Conservation (phyloP, 53 echinoderm and acorn worm species). For the Antedon mediterranea region DNA sequence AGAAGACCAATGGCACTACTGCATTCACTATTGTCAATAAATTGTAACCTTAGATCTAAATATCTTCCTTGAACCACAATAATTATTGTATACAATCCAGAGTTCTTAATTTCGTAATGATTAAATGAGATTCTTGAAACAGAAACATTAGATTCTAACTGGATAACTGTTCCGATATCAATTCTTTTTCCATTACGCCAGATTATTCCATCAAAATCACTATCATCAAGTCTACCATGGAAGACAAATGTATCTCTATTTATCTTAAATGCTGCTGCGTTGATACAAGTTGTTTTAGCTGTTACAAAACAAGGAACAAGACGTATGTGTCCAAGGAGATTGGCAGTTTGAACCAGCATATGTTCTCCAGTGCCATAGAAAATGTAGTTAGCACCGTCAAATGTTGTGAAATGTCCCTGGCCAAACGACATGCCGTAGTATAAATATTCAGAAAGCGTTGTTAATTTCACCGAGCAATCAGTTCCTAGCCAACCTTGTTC, state of each 20-base stretch:
- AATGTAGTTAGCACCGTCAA: slow-evolving; percentile 60
- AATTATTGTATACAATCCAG: slow-evolving; percentile 22
- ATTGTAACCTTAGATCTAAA: slow-evolving; percentile 29
- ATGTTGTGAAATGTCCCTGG: slow-evolving; percentile 64
- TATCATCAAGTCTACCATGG: slow-evolving; percentile 61
- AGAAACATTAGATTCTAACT: slow-evolving; percentile 13
- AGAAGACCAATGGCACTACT: slow-evolving; percentile 34
- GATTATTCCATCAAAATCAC: slow-evolving; percentile 31
- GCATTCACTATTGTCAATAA: slow-evolving; percentile 6
- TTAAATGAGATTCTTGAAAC: slow-evolving; percentile 32
- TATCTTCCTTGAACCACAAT: slow-evolving; percentile 47
- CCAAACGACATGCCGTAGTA: slow-evolving; percentile 47
- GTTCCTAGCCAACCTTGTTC: slow-evolving; percentile 41
- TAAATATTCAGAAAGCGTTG: slow-evolving; percentile 11
- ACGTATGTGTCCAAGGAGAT: slow-evolving; percentile 38
- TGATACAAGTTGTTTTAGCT: slow-evolving; percentile 47
- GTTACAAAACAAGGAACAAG: slow-evolving; percentile 39
- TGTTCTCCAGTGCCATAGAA: slow-evolving; percentile 62
- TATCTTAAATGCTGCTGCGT: slow-evolving; percentile 41
- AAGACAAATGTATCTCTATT: slow-evolving; percentile 24
- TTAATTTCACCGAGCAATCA: slow-evolving; percentile 55
- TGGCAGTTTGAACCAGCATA: slow-evolving; percentile 20
- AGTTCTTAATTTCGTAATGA: slow-evolving; percentile 36
- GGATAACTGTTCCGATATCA: not conserved
- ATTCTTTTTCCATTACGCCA: slow-evolving; percentile 37